phyloP scores from a whole-genome alignment of 2,797 vertebrate species.

The Danio kyathit region DNA sequence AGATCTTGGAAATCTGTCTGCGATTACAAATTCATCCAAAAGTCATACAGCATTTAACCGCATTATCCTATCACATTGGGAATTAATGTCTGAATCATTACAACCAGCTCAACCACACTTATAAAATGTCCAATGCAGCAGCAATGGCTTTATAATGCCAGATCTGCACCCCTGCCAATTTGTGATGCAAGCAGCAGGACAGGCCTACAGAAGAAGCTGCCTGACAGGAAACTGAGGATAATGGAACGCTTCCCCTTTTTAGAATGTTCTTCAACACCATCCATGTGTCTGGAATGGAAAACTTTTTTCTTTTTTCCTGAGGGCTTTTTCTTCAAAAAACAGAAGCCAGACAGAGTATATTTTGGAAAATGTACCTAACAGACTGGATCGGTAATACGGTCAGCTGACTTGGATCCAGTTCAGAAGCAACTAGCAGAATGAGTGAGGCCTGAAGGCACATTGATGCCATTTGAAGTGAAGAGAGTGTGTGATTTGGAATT shows the following conservation, averaged over 20 bases:
- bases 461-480: constrained; percentile 38
- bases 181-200: constrained; percentile 64
- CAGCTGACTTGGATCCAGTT: constrained; percentile 62
- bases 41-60: neutral
- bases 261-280: constrained; percentile 62
- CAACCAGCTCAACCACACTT: neutral
- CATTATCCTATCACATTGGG: neutral
- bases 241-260: constrained; percentile 71
- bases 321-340: constrained; percentile 53
- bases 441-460: constrained; percentile 5
- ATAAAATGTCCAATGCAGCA: neutral
- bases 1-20: neutral
- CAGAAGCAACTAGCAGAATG: constrained; percentile 41
- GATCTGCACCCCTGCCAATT: neutral
- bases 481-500: no score
- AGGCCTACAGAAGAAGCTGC: constrained; percentile 43
- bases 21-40: neutral
- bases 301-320: constrained; percentile 60
- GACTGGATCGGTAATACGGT: constrained; percentile 59
- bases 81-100: neutral
- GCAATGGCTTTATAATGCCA: neutral
- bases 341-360: constrained; percentile 41
- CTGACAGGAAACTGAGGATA: constrained; percentile 70
- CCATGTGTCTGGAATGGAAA: constrained; percentile 63
- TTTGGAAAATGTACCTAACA: constrained; percentile 59